A percentile compares a stretch with the other conserved stretches of the same genome.
Conservation (phyloP, 2,888 invertebrate species). For the Diogma glabrata region DNA sequence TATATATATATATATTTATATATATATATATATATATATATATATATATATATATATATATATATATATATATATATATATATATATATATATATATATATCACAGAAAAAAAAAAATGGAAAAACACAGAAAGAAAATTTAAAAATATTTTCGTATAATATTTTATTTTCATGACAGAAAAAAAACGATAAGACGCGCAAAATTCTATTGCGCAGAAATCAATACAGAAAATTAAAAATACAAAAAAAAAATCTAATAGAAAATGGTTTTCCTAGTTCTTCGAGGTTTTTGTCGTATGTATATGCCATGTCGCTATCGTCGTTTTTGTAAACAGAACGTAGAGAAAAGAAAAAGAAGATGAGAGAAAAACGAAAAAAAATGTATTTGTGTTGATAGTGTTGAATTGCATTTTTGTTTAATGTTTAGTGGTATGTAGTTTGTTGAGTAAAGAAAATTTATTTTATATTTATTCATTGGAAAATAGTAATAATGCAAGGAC, state of each 20-base stretch:
- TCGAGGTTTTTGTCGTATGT: no score
- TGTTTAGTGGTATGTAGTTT: no score
- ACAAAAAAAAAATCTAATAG: conserved; percentile 7
- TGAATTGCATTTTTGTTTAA: no score
- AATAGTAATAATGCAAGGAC: no score
- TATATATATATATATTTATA: neutral
- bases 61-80: neutral
- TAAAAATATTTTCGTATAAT: conserved; percentile 6
- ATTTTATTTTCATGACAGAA: conserved; percentile 7
- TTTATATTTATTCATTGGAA: no score
- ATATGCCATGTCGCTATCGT: no score
- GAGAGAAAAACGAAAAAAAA: no score
- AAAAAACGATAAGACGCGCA: conserved; percentile 13
- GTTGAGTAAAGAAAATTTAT: no score
- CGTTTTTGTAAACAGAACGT: no score
- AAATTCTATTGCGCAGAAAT: conserved; percentile 18
- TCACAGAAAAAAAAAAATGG: neutral
- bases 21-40: conserved; percentile 2
- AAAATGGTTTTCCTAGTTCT: no score
- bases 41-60: neutral
- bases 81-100: neutral
- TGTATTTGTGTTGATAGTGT: no score
- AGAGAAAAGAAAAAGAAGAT: no score
- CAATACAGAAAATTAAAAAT: conserved; percentile 14
- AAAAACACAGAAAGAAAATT: neutral